Conservation (phyloP, 2,888 invertebrate species). For the Hypena proboscidalis region DNA sequence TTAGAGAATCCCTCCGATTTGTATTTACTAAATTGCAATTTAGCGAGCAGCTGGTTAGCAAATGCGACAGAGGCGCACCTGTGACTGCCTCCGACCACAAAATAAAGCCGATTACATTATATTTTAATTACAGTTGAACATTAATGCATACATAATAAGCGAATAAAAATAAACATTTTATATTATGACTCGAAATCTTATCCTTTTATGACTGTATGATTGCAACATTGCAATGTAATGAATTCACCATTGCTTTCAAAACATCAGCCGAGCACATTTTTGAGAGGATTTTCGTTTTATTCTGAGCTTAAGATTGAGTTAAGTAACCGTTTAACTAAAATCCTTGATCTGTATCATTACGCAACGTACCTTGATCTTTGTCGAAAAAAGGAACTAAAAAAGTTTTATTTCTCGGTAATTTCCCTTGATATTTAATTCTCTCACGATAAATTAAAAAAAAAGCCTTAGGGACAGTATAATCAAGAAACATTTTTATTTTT, state of each 20-base stretch:
- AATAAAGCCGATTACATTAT: slow-evolving; percentile 13
- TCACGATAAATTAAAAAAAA: no score
- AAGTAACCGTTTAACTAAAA: slow-evolving; percentile 25
- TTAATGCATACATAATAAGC: slow-evolving; percentile 17
- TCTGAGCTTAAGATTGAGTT: slow-evolving; percentile 23
- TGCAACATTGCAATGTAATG: slow-evolving; percentile 42
- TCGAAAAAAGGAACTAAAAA: slow-evolving; percentile 5
- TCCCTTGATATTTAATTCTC: no score
- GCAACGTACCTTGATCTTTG: slow-evolving; percentile 34
- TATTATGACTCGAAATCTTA: slow-evolving; percentile 33
- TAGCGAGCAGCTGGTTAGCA: slow-evolving; percentile 7
- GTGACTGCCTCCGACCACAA: slow-evolving; percentile 22
- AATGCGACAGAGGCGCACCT: slow-evolving; percentile 23
- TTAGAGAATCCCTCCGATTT: no score
- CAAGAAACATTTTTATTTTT: no score
- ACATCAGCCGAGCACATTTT: slow-evolving; percentile 21
- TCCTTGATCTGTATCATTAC: slow-evolving; percentile 34
- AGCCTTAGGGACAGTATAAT: no score
- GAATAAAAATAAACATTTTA: slow-evolving; percentile 33
- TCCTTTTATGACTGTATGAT: slow-evolving; percentile 51
- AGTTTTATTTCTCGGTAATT: slow-evolving; percentile 1
- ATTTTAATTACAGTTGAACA: slow-evolving; percentile 20
- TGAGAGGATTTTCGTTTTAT: slow-evolving; percentile 22
- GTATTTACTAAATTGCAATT: not conserved
- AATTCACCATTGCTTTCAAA: slow-evolving; percentile 44